These are phyloP conservation scores for Cepaea nemoralis DNA, from an alignment of 1,140 invertebrate genomes.

Conservation along the genomic window DNA sequence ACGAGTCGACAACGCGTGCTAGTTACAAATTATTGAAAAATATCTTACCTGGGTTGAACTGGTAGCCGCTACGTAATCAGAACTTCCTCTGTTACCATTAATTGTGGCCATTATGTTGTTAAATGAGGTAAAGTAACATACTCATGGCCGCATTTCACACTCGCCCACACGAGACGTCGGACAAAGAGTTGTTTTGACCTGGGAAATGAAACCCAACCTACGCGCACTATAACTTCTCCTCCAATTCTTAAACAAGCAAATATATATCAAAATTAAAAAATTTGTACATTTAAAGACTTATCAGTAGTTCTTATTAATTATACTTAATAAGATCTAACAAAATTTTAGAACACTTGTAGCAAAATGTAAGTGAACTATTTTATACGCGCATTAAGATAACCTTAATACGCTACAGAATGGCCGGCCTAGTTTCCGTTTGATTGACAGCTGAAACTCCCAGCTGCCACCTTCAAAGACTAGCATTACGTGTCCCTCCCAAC, in stretches of 20 bases:
- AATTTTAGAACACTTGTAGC: no score
- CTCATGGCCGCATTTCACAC: not conserved
- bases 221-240: conserved; percentile 21
- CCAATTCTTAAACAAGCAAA: no score
- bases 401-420: not conserved
- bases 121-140: not conserved
- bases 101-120: conserved; percentile 46
- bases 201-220: conserved; percentile 25
- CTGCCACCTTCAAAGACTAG: conserved; percentile 14
- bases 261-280: no score
- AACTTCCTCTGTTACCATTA: conserved; percentile 44
- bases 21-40: conserved; percentile 24
- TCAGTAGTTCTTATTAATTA: no score
- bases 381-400: not conserved
- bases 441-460: conserved; percentile 41
- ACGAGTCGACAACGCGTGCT: not conserved
- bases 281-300: no score
- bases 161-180: not conserved
- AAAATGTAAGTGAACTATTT: conserved; percentile 2
- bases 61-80: conserved; percentile 59
- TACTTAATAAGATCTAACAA: no score
- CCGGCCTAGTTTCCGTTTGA: conserved; percentile 40
- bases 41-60: conserved; percentile 60
- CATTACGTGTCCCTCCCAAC: conserved; percentile 26
- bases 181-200: conserved; percentile 42